Evolutionary conservation across 2,113 vertebrate genomes (phyloP).

Genomic region (Burhinus oedicnemus): DNA sequence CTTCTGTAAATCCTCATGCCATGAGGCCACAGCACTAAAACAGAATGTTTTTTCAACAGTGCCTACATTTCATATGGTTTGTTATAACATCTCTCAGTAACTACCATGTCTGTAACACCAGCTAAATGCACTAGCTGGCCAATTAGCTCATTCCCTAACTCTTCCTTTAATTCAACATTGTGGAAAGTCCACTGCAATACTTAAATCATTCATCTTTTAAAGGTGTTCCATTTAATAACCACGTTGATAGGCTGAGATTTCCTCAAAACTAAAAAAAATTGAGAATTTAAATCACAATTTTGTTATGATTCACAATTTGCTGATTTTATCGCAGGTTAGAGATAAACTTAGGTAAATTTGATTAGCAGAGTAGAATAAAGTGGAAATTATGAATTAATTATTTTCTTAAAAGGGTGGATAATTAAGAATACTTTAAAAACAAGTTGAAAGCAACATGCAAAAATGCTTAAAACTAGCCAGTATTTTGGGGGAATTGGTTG

Average conservation of each 20-base stretch:
- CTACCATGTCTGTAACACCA: background rate
- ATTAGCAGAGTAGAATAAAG: background rate
- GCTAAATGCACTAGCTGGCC: background rate
- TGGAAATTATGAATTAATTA: background rate
- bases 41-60: slow-evolving; percentile 33
- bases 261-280: background rate
- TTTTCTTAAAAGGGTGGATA: background rate
- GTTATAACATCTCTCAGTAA: background rate
- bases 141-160: background rate
- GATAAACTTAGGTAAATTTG: background rate
- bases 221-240: background rate
- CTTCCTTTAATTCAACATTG: background rate
- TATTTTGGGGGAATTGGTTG: background rate
- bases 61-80: slow-evolving; percentile 25
- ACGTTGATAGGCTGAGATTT: background rate
- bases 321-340: slow-evolving; percentile 11
- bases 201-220: background rate
- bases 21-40: background rate
- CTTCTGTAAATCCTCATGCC: background rate
- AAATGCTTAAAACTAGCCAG: background rate
- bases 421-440: background rate
- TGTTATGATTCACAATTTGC: background rate
- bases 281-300: background rate
- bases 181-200: background rate
- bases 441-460: background rate